phyloP scores from a whole-genome alignment of 2,113 vertebrate genomes.

The Perca flavescens region DNA sequence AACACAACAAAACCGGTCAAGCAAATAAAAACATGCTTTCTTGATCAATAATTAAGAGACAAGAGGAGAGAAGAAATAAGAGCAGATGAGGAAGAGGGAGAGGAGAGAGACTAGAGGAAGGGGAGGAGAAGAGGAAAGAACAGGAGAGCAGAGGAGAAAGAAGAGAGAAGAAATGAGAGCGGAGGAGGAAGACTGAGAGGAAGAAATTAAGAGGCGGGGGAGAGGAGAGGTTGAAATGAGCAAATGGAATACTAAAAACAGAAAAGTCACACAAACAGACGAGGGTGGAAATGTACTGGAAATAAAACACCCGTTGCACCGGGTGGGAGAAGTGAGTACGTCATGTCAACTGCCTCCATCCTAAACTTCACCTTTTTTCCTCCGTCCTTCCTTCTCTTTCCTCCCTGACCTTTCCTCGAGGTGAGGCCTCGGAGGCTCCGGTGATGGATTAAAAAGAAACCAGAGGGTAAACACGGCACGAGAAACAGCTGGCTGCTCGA shows the following conservation, averaged over 20 bases:
- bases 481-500: slow-evolving; percentile 27
- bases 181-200: no score
- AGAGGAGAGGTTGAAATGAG: slow-evolving; percentile 39
- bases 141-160: not conserved
- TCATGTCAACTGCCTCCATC: slow-evolving; percentile 1
- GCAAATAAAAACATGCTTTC: no score
- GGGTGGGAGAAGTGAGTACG: slow-evolving; percentile 37
- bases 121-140: no score
- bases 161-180: no score
- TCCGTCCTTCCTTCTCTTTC: not conserved
- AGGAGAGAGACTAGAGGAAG: no score
- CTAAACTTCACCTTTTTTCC: not conserved
- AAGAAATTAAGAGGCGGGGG: slow-evolving; percentile 13
- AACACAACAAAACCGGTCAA: no score
- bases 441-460: slow-evolving; percentile 60
- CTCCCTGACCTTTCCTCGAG: not conserved
- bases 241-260: slow-evolving; percentile 50
- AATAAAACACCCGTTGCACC: slow-evolving; percentile 7
- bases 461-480: slow-evolving; percentile 38
- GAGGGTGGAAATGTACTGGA: slow-evolving; percentile 50
- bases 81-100: no score
- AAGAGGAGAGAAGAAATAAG: no score
- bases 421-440: slow-evolving; percentile 8
- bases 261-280: slow-evolving; percentile 29
- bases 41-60: no score